Evolutionary conservation across 2,113 vertebrate species (phyloP), one percentile per base, ranked within the genome.

Genomic region (Dipodomys merriami): DNA sequence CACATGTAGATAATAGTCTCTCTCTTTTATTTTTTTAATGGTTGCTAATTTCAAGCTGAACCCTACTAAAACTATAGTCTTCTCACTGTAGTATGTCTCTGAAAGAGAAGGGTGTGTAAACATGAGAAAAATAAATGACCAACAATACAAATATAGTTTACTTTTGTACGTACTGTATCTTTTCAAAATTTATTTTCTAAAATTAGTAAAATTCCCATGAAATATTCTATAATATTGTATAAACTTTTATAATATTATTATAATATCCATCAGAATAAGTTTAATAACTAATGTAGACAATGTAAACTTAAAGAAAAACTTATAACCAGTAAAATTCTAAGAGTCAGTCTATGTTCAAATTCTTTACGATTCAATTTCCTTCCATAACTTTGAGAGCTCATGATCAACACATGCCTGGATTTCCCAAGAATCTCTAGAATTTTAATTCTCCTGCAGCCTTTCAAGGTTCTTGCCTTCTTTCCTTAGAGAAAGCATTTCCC

Each of bases 171-270:
- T 27, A 83, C 25, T 73, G 2, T 5, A 73, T 67, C 71, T 60
- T 84, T 96, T 91, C 46, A 73, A 80, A 91, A 86, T 35, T 23
- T 2, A 77, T 13, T 91, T 93, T 91, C 60, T 67, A 60, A 69
- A n/a, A 92, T 93, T 78, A 85, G 27, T 92, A 86, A 84, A 95
- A 91, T 83, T 92, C 62, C 3, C 62, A 91, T 23, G 25, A 87
- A 91, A 87, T 15, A 91, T 62, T 88, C 39, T 91, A 4, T 71
- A 86, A 78, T 49, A 49, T 9, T 49, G 49, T 49, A 11, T 12
- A 49, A 79, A n/a, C 15, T 62, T 46, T 33, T 79, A 22, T 10
- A 78, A 33, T 62, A n/a, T n/a, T n/a, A 78, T 69, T 91, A 44
- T 6, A 78, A n/a, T 35, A 72, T 13, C 29, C 27, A 87, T 86